Percentiles rank a stretch among this genome's conserved stretches.
These are phyloP conservation scores for Synanthedon formicaeformis DNA, from an alignment of 2,888 invertebrate species.

Conservation along the genomic window DNA sequence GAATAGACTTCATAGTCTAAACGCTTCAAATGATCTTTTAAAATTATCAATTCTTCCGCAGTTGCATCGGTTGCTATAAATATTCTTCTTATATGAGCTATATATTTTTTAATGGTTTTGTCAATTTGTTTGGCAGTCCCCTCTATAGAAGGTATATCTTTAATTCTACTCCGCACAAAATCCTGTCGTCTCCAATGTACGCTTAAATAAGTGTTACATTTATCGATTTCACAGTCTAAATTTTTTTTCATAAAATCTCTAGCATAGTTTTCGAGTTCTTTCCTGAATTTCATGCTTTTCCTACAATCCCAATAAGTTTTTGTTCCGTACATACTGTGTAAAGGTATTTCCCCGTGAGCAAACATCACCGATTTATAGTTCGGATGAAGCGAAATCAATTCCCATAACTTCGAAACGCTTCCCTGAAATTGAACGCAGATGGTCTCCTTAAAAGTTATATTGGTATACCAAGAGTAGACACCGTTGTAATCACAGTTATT, in stretches of 20 bases:
- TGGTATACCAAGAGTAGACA: conserved; percentile 79
- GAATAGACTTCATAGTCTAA: conserved; percentile 34
- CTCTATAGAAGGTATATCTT: conserved; percentile 82
- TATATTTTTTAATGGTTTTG: conserved; percentile 65
- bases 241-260: conserved; percentile 64
- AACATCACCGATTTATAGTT: conserved; percentile 72
- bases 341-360: conserved; percentile 85
- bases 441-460: conserved; percentile 74
- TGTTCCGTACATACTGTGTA: conserved; percentile 90
- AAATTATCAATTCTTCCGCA: conserved; percentile 58
- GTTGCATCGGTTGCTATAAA: conserved; percentile 91
- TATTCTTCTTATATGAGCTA: conserved; percentile 48
- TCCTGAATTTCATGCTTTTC: conserved; percentile 91
- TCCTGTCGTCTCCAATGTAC: conserved; percentile 91
- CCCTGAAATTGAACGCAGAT: conserved; percentile 90
- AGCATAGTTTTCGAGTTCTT: conserved; percentile 75
- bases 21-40: conserved; percentile 49
- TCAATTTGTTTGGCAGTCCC: conserved; percentile 82
- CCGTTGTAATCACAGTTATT: conserved; percentile 37
- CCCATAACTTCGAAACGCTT: conserved; percentile 72
- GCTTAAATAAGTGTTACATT: conserved; percentile 80
- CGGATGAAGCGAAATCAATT: conserved; percentile 63
- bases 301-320: conserved; percentile 86
- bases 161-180: conserved; percentile 80
- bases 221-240: conserved; percentile 28